Evolutionary conservation across 37 sponge, comb jelly and placozoan genomes (phyloP).

Genomic region (Chondrosia reniformis): DNA sequence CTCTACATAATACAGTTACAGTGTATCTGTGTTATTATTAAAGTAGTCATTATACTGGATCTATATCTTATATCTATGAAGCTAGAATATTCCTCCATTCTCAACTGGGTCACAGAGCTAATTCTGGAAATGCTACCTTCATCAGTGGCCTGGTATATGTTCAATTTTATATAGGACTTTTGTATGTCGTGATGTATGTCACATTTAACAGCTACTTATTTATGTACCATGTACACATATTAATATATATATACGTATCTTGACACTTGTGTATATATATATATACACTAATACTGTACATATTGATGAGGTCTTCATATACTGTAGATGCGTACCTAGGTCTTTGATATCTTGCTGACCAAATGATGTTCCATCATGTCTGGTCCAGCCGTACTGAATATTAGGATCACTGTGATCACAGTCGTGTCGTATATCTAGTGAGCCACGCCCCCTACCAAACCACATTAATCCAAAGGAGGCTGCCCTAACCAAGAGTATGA

Average conservation of each 20-base stretch:
- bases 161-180: background rate
- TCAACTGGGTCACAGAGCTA: too few species aligned
- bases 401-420: constrained; percentile 69
- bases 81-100: too few species aligned
- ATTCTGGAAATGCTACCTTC: too few species aligned
- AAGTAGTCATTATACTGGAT: too few species aligned
- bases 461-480: constrained; percentile 64
- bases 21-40: too few species aligned
- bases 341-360: constrained; percentile 77
- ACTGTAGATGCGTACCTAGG: constrained; percentile 29
- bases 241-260: constrained; percentile 13
- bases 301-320: background rate
- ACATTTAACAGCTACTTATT: background rate
- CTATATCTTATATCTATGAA: too few species aligned
- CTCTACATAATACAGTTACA: too few species aligned
- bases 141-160: background rate
- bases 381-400: constrained; percentile 59
- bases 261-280: constrained; percentile 27
- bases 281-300: constrained; percentile 24
- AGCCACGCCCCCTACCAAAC: constrained; percentile 14
- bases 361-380: constrained; percentile 68
- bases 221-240: background rate
- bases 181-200: background rate
- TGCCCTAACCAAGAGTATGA: constrained; percentile 47
- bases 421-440: constrained; percentile 57